Percentiles rank a stretch among this genome's conserved stretches.
Evolutionary conservation across 37 sponge, comb jelly and placozoan genomes (phyloP).

Genomic region (Cladorhizidae sp.): DNA sequence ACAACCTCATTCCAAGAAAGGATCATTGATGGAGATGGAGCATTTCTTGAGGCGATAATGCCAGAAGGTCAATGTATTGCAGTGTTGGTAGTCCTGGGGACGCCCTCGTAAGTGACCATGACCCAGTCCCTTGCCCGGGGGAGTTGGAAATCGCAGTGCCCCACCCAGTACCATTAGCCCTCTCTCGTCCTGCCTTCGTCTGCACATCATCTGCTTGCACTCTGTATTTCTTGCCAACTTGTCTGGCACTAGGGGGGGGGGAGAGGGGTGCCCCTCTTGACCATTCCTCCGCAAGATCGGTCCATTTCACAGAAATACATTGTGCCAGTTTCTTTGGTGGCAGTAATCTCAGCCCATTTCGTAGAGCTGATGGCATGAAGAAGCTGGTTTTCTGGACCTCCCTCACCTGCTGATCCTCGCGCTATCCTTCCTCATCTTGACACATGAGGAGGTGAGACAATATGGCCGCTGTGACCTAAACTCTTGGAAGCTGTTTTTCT

Average conservation of each 20-base stretch:
- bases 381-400: not conserved
- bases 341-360: not conserved
- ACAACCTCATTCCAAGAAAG: constrained; percentile 2
- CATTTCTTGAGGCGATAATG: not conserved
- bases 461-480: not conserved
- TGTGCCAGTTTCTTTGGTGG: not conserved
- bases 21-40: not conserved
- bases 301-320: not conserved
- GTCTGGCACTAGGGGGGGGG: not conserved
- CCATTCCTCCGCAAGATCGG: not conserved
- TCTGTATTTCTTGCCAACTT: not conserved
- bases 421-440: not conserved
- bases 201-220: constrained; percentile 2
- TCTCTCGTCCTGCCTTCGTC: not conserved
- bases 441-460: not conserved
- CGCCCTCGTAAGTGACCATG: not conserved
- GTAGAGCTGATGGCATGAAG: not conserved
- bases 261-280: not conserved
- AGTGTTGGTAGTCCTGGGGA: not conserved
- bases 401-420: no score
- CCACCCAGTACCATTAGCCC: constrained; percentile 9
- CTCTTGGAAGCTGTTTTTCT: not conserved
- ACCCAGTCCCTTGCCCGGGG: no score
- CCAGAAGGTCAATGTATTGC: constrained; percentile 10
- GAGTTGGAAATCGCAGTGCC: constrained; percentile 2